Evolutionary conservation across 2,888 invertebrate genomes (phyloP), one percentile per base, ranked within the genome.

Genomic region (Diabrotica balteata): DNA sequence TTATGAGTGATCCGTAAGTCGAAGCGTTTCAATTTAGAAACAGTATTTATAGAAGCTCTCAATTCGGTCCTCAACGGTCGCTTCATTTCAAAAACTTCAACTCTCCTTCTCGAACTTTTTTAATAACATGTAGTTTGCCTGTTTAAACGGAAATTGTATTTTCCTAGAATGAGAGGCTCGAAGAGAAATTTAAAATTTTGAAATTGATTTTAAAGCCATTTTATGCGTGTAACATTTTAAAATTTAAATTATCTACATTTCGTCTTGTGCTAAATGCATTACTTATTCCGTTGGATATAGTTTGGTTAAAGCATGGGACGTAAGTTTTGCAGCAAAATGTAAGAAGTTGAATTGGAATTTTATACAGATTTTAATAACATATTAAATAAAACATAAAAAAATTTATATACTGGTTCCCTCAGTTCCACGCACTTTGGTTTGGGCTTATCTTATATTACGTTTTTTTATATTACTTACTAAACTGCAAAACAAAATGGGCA

Each of bases 111-210:
- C 57, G 43, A 66, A 66, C 66, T 66, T 66, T 66, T 66, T 66
- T 66, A 66, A 66, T 66, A 66, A 66, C 52, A 52, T 61, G 61
- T 66, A 66, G 61, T 66, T 66, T 45, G 45, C 49, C 47, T 66
- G 66, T 66, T 66, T 66, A 66, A 66, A 50, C 55, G 66, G 66
- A 59, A 61, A 53, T 66, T 61, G 61, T 66, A 61, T 66, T 66
- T 57, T 58, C 11, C 55, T 66, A 66, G 47, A 42, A 62, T 7
- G 55, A 55, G 46, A 17, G 63, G 63, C 42, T 44, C 59, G 32
- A 42, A 10, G 7, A 50, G 52, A 52, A 43, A 60, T 60, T 60
- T 60, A 10, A 11, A 60, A 60, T 60, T 60, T 49, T 60, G 45
- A 52, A 44, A 60, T 60, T 60, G 60, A 60, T 60, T 60, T 60